A percentile compares a stretch with the other conserved stretches of the same genome.
These are phyloP conservation scores for Ptychodera flava DNA, from an alignment of 35 echinoderm and acorn worm genomes.

Conservation along the genomic window DNA sequence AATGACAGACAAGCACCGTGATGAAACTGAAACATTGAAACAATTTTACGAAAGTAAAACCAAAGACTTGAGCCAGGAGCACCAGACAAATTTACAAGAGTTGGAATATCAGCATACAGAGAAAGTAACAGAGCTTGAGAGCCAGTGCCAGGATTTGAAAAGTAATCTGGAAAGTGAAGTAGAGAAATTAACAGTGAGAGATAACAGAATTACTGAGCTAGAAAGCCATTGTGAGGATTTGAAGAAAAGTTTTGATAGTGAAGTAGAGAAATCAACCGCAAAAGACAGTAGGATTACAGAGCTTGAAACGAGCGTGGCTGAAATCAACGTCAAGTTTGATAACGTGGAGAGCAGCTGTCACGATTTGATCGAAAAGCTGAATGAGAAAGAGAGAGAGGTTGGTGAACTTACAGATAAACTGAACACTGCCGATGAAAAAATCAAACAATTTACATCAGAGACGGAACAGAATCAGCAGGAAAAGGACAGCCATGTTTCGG, in stretches of 20 bases:
- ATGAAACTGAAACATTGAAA: slow-evolving; percentile 4
- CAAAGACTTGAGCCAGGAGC: not conserved
- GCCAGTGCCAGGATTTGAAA: not conserved
- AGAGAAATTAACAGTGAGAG: not conserved
- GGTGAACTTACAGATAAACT: not conserved
- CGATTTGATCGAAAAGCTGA: not conserved
- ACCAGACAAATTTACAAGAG: not conserved
- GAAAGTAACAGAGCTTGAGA: not conserved
- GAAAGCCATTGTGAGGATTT: not conserved
- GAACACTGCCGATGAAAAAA: not conserved
- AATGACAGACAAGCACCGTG: slow-evolving; percentile 16
- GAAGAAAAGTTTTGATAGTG: not conserved
- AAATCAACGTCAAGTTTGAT: not conserved
- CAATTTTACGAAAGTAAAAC: slow-evolving; percentile 11
- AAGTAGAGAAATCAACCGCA: not conserved
- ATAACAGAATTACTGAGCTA: not conserved
- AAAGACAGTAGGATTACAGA: not conserved
- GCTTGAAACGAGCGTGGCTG: not conserved
- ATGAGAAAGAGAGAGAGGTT: not conserved
- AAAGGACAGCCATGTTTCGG: slow-evolving; percentile 29
- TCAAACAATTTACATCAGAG: not conserved
- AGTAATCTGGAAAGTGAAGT: not conserved
- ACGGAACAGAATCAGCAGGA: not conserved
- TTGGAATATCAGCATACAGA: not conserved
- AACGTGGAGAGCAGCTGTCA: not conserved